phyloP scores from a whole-genome alignment of 2,888 invertebrate genomes.

The Chymomyza amoena region DNA sequence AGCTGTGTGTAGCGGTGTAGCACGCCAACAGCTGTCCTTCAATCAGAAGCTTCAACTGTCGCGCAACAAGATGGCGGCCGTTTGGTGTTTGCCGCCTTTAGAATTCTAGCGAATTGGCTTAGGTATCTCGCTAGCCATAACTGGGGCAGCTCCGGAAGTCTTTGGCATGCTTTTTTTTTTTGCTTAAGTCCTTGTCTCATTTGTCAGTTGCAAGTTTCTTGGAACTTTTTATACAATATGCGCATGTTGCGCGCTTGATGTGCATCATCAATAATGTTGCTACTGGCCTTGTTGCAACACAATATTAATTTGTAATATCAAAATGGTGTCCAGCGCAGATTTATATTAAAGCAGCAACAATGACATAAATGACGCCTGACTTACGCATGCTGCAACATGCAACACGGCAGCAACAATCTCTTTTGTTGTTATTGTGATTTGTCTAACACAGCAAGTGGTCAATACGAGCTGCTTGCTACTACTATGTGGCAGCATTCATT shows the following conservation, averaged over 20 bases:
- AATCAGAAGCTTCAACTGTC: slow-evolving; percentile 66
- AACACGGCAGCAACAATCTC: slow-evolving; percentile 40
- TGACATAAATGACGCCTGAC: slow-evolving; percentile 49
- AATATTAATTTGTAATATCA: slow-evolving; percentile 77
- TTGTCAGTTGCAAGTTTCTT: slow-evolving; percentile 60
- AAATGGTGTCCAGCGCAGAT: slow-evolving; percentile 69
- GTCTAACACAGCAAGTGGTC: slow-evolving; percentile 73
- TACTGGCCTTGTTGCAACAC: slow-evolving; percentile 35
- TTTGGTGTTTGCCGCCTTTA: slow-evolving; percentile 1
- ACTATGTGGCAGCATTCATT: slow-evolving; percentile 70
- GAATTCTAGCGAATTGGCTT: neutral
- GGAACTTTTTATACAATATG: slow-evolving; percentile 34
- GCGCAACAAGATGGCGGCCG: slow-evolving; percentile 57
- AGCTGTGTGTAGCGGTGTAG: neutral
- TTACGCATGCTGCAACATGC: slow-evolving; percentile 51
- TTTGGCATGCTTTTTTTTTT: neutral
- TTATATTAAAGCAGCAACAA: slow-evolving; percentile 63
- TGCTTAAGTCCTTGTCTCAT: slow-evolving; percentile 46
- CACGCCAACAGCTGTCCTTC: slow-evolving; percentile 68
- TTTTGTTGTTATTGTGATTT: slow-evolving; percentile 72
- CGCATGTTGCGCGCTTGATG: slow-evolving; percentile 22
- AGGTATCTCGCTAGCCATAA: slow-evolving; percentile 3
- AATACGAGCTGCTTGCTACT: slow-evolving; percentile 54
- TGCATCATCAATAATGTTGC: slow-evolving; percentile 67
- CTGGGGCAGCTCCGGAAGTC: slow-evolving; percentile 62